These are phyloP conservation scores for Scyliorhinus canicula DNA, from an alignment of 2,797 vertebrate species.

Conservation along the genomic window DNA sequence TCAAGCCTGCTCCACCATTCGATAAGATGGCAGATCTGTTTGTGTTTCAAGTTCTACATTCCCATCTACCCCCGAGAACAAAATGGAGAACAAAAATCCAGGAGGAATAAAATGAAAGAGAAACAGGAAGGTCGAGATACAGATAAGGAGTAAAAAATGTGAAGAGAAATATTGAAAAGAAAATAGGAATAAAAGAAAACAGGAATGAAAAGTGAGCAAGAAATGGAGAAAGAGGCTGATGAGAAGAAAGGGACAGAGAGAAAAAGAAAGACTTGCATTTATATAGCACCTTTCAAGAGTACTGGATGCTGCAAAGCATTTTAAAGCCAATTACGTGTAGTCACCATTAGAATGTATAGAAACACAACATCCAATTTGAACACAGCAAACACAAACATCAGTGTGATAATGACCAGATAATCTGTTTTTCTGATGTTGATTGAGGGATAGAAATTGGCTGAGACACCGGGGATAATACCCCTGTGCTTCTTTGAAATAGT, in stretches of 20 bases:
- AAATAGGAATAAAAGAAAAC: not conserved
- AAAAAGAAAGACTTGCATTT: not conserved
- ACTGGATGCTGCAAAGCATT: not conserved
- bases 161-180: constrained; percentile 9
- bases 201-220: constrained; percentile 3
- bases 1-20: too few species aligned
- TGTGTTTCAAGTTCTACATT: too few species aligned
- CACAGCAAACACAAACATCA: not conserved
- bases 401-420: not conserved
- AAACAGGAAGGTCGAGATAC: not conserved
- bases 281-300: not conserved
- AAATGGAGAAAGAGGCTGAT: constrained; percentile 18
- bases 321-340: not conserved
- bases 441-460: too few species aligned
- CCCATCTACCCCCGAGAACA: too few species aligned
- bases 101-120: not conserved
- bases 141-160: not conserved
- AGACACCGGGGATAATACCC: too few species aligned
- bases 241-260: not conserved
- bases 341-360: not conserved
- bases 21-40: too few species aligned
- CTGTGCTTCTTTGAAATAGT: too few species aligned
- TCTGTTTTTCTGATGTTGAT: not conserved
- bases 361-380: not conserved
- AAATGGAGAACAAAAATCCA: not conserved